Evolutionary conservation across 2,797 vertebrate genomes (phyloP).

Genomic region (Parauchenoglanis punctatus): DNA sequence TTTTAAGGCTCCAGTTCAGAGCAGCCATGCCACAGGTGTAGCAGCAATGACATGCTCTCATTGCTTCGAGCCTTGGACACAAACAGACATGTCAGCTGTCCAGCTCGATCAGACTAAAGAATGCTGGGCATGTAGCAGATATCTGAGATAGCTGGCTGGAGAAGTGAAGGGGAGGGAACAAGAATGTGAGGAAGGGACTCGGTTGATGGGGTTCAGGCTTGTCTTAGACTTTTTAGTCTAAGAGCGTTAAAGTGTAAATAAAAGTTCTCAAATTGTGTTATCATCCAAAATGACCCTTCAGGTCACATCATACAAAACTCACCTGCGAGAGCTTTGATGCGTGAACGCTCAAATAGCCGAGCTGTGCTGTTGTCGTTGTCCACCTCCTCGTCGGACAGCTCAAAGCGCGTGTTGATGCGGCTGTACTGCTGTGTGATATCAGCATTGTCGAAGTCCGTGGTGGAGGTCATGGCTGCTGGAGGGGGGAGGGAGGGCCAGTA

Average conservation of each 20-base stretch:
- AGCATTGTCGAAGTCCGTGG: slow-evolving; percentile 91
- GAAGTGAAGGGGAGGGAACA: slow-evolving; percentile 52
- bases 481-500: slow-evolving; percentile 44
- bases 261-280: neutral
- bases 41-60: slow-evolving; percentile 63
- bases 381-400: slow-evolving; percentile 86
- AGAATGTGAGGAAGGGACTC: slow-evolving; percentile 55
- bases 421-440: slow-evolving; percentile 95
- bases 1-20: slow-evolving; percentile 64
- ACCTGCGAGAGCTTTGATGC: slow-evolving; percentile 99
- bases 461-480: slow-evolving; percentile 74
- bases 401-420: slow-evolving; percentile 89
- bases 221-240: slow-evolving; percentile 1
- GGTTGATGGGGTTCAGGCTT: slow-evolving; percentile 56
- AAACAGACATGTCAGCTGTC: slow-evolving; percentile 75
- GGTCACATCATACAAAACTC: slow-evolving; percentile 48
- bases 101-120: slow-evolving; percentile 67
- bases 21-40: slow-evolving; percentile 67
- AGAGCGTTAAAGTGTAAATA: neutral
- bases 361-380: slow-evolving; percentile 98
- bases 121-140: slow-evolving; percentile 73
- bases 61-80: slow-evolving; percentile 59
- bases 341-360: slow-evolving; percentile 92
- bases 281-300: slow-evolving; percentile 18
- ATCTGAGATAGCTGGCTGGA: slow-evolving; percentile 61